Evolutionary conservation across 2,797 vertebrate species (phyloP).

Genomic region (Typhlichthys eigenmanni): DNA sequence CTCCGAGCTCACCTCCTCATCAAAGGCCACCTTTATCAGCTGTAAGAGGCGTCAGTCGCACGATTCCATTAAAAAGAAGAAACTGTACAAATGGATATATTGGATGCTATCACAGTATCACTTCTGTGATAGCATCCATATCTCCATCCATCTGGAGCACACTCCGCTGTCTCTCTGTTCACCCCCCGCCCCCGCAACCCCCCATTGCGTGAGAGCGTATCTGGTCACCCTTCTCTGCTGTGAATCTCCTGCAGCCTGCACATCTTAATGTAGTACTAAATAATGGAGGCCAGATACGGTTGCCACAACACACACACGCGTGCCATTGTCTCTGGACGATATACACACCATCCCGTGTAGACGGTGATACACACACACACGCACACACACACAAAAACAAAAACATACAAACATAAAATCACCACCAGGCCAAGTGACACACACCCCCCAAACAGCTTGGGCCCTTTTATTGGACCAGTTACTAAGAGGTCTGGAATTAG

Average conservation of each 20-base stretch:
- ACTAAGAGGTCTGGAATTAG: conserved; percentile 69
- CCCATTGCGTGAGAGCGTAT: background rate
- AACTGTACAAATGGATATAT: too few species aligned
- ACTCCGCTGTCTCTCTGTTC: background rate
- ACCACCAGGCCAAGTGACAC: conserved; percentile 41
- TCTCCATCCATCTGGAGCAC: conserved; percentile 14
- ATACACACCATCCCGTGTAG: background rate
- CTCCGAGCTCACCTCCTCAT: conserved; percentile 96
- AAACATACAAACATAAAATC: conserved; percentile 12
- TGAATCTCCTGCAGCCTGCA: conserved; percentile 18
- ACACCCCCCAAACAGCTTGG: conserved; percentile 25
- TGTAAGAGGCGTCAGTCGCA: conserved; percentile 47
- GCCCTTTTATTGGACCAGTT: conserved; percentile 51
- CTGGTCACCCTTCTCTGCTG: conserved; percentile 4
- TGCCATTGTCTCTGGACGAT: too few species aligned
- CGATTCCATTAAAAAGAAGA: background rate
- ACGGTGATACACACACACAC: conserved; percentile 14
- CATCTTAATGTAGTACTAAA: conserved; percentile 35
- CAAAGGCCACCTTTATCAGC: conserved; percentile 97
- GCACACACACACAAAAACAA: conserved; percentile 10
- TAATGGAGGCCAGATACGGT: conserved; percentile 39
- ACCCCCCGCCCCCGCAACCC: background rate
- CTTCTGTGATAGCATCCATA: background rate
- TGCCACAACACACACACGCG: conserved; percentile 22
- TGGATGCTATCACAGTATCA: too few species aligned